Percentiles rank a stretch among this genome's conserved stretches.
These are phyloP conservation scores for Cepaea hortensis DNA, from an alignment of 2,888 invertebrate genomes.

Conservation along the genomic window DNA sequence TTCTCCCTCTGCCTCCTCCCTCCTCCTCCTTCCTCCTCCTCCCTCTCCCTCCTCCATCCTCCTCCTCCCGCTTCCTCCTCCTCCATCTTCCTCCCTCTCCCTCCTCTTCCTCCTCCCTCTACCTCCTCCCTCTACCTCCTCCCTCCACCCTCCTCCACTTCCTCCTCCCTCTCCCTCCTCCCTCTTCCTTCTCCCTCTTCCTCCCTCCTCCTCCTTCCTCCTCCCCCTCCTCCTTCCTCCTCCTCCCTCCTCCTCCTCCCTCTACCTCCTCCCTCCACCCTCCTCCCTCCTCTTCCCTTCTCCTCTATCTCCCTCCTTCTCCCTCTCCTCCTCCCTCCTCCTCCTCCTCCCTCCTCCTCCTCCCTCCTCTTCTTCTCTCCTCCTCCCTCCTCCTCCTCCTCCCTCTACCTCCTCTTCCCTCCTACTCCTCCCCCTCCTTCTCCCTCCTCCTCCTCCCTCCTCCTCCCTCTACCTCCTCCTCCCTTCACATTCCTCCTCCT, in stretches of 20 bases:
- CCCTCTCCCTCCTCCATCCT: no score
- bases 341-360: neutral
- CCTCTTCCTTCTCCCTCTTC: neutral
- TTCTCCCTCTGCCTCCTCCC: neutral
- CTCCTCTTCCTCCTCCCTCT: neutral
- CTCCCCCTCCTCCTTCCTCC: neutral
- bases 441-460: neutral
- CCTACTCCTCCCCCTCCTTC: neutral
- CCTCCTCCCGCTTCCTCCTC: no score
- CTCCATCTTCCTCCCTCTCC: neutral
- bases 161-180: neutral
- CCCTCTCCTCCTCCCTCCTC: neutral
- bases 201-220: neutral
- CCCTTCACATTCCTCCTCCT: no score
- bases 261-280: neutral
- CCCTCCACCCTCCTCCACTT: no score
- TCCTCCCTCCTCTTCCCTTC: no score
- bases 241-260: neutral
- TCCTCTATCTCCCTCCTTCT: neutral
- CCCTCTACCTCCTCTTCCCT: neutral
- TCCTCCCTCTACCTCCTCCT: neutral
- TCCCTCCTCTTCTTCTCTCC: neutral
- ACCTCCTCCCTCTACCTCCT: neutral
- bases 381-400: neutral
- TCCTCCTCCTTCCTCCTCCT: no score